Evolutionary conservation across 2,797 vertebrate species (phyloP).

Genomic region (Dicrostonyx torquatus): DNA sequence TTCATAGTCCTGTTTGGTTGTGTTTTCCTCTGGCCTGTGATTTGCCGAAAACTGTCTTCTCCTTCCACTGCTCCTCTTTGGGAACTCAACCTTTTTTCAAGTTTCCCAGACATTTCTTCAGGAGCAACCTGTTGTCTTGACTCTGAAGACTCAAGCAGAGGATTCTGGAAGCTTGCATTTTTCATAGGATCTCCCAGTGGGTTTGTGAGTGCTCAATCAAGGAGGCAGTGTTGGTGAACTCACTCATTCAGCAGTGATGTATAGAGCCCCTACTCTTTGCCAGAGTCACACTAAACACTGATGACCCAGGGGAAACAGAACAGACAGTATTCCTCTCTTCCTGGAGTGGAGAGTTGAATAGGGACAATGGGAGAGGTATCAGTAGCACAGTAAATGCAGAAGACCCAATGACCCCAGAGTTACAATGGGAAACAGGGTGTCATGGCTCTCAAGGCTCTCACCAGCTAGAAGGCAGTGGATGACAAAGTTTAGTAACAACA

Average conservation of each 20-base stretch:
- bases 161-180: background rate
- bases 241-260: background rate
- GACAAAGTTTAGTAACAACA: background rate
- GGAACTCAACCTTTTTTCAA: background rate
- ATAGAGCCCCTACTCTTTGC: background rate
- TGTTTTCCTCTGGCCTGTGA: background rate
- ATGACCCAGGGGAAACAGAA: background rate
- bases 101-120: background rate
- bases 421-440: background rate
- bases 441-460: background rate
- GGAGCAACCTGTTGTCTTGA: background rate
- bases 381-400: background rate
- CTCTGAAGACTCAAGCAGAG: background rate
- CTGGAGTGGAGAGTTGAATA: background rate
- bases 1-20: background rate
- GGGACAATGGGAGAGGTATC: background rate
- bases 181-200: background rate
- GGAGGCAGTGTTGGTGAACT: background rate
- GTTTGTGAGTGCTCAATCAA: background rate
- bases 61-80: background rate
- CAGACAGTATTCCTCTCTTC: background rate
- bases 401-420: background rate
- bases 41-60: background rate
- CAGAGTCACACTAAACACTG: background rate
- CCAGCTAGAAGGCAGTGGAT: too few species aligned